A percentile compares a stretch with the other conserved stretches of the same genome.
These are phyloP conservation scores for Nilaparvata lugens DNA, from an alignment of 1,140 invertebrate species.

Conservation along the genomic window DNA sequence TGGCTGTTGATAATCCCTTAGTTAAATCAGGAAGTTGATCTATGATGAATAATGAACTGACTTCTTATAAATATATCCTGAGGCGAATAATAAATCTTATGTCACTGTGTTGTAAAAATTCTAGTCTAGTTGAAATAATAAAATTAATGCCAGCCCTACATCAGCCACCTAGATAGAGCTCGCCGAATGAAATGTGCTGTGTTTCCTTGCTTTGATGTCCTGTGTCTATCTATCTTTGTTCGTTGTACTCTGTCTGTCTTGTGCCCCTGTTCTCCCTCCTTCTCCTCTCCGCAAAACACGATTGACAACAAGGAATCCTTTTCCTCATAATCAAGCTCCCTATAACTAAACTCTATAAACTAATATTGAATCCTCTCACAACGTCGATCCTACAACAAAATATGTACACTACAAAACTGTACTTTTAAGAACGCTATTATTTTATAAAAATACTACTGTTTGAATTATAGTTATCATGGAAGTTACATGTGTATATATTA, in stretches of 20 bases:
- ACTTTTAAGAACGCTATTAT: not conserved
- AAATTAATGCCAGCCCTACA: not conserved
- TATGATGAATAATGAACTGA: not conserved
- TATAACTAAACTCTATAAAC: not conserved
- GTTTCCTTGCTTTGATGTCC: not conserved
- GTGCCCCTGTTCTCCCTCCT: not conserved
- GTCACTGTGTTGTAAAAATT: not conserved
- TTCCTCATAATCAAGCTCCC: not conserved
- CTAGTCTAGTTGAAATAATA: not conserved
- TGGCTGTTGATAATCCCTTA: not conserved
- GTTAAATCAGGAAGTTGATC: not conserved
- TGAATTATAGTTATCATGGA: not conserved
- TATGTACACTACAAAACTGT: constrained; percentile 6
- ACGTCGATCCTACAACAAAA: not conserved
- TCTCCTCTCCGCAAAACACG: not conserved
- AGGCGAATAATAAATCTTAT: not conserved
- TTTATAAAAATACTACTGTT: constrained; percentile 4
- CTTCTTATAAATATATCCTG: not conserved
- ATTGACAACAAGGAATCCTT: not conserved
- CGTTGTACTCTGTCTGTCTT: not conserved
- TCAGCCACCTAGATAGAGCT: not conserved
- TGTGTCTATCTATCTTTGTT: not conserved
- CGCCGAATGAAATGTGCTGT: constrained; percentile 4
- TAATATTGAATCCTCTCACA: not conserved
- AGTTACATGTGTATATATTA: not conserved